Conservation (phyloP, 2,113 vertebrate species). For the Isichthys henryi region DNA sequence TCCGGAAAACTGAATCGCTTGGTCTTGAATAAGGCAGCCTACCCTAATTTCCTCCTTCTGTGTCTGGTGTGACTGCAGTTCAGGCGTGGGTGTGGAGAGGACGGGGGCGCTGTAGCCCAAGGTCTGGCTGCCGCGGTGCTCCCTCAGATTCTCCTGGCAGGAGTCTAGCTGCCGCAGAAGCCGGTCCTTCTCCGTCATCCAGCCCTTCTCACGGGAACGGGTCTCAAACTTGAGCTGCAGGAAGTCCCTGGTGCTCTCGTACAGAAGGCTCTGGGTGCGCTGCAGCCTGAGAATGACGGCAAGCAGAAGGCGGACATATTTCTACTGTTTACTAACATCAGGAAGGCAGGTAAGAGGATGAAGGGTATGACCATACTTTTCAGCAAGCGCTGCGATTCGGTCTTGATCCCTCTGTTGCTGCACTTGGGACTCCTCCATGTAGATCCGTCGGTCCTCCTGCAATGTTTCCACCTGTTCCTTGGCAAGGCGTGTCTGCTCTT, state of each 20-base stretch:
- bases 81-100: conserved; percentile 30
- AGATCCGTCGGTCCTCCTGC: conserved; percentile 76
- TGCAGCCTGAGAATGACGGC: conserved; percentile 59
- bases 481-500: conserved; percentile 77
- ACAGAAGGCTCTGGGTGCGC: conserved; percentile 77
- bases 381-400: conserved; percentile 63
- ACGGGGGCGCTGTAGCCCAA: conserved; percentile 17
- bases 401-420: conserved; percentile 74
- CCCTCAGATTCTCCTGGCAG: conserved; percentile 45
- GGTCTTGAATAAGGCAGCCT: not conserved
- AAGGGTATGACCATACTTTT: conserved; percentile 62
- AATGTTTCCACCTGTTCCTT: conserved; percentile 82
- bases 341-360: not conserved
- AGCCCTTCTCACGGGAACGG: conserved; percentile 74
- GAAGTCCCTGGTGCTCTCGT: conserved; percentile 85
- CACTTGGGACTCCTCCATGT: conserved; percentile 71
- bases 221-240: conserved; percentile 79
- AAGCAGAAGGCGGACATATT: not conserved
- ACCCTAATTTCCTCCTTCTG: conserved; percentile 75
- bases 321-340: not conserved
- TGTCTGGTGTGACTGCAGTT: conserved; percentile 42
- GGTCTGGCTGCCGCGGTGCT: conserved; percentile 24
- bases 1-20: not conserved
- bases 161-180: conserved; percentile 70
- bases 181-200: conserved; percentile 86